A percentile compares a stretch with the other conserved stretches of the same genome.
phyloP scores from a whole-genome alignment of 1,140 invertebrate genomes.

The Ceratoteleas bidentatus region DNA sequence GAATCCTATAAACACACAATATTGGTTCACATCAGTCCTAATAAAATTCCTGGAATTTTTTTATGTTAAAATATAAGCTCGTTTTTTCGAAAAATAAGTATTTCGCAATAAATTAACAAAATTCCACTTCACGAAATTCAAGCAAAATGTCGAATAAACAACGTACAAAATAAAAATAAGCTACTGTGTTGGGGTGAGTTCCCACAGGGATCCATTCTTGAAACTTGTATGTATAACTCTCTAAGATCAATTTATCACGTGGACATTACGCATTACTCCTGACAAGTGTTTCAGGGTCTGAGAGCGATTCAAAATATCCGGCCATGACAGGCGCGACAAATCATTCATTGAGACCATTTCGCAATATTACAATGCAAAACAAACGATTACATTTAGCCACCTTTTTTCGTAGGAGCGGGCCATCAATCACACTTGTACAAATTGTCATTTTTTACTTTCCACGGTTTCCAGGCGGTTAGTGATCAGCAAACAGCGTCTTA shows the following conservation, averaged over 20 bases:
- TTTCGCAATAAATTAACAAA: too few species aligned
- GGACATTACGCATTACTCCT: slow-evolving; percentile 25
- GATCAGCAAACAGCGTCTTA: too few species aligned
- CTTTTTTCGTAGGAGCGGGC: not conserved
- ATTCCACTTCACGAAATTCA: too few species aligned
- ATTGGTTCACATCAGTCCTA: too few species aligned
- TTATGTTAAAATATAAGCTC: too few species aligned
- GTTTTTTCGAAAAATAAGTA: too few species aligned
- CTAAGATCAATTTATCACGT: slow-evolving; percentile 25
- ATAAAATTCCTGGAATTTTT: too few species aligned
- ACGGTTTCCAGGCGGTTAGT: not conserved
- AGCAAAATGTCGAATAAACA: too few species aligned
- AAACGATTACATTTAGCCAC: slow-evolving; percentile 3
- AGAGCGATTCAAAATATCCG: slow-evolving; percentile 23
- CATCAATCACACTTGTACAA: not conserved
- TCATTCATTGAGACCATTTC: slow-evolving; percentile 1
- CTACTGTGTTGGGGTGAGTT: too few species aligned
- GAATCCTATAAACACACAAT: too few species aligned
- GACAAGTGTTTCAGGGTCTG: slow-evolving; percentile 18
- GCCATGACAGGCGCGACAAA: slow-evolving; percentile 21
- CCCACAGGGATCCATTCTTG: too few species aligned
- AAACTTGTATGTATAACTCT: slow-evolving; percentile 15
- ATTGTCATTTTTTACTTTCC: not conserved
- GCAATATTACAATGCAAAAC: slow-evolving; percentile 17
- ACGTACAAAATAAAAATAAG: too few species aligned